These are phyloP conservation scores for Conus canariensis DNA, from an alignment of 2,888 invertebrate species.

Conservation along the genomic window DNA sequence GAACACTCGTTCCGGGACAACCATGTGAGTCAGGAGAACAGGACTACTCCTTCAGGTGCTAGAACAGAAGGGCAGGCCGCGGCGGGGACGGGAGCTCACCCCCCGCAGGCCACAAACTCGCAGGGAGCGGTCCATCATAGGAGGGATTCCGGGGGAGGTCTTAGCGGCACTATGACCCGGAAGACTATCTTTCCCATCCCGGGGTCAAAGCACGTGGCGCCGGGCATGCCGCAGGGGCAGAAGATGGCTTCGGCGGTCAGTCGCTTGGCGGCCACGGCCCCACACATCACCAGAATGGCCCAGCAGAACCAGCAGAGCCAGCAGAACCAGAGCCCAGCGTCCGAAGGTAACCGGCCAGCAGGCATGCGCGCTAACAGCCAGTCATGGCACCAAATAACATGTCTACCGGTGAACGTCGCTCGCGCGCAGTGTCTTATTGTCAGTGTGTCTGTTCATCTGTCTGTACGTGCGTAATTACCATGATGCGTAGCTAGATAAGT, in stretches of 20 bases:
- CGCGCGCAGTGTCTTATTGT: neutral
- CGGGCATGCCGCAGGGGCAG: neutral
- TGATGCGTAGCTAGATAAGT: neutral
- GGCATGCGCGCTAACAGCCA: too few relatives aligned
- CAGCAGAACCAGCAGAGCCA: slow-evolving; percentile 25
- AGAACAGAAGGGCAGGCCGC: neutral
- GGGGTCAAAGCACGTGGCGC: neutral
- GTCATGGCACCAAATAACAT: neutral
- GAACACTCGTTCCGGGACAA: slow-evolving; percentile 27
- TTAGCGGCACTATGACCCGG: neutral
- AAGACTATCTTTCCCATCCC: neutral
- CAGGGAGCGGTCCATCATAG: neutral
- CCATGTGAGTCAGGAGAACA: slow-evolving; percentile 12
- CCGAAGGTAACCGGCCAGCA: slow-evolving; percentile 17
- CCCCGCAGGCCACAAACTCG: neutral
- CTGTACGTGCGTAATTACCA: neutral
- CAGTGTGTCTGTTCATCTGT: neutral
- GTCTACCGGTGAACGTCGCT: neutral
- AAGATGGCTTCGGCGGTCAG: slow-evolving; percentile 32
- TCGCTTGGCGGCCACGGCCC: slow-evolving; percentile 33
- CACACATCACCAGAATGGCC: slow-evolving; percentile 24
- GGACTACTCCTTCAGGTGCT: slow-evolving; percentile 30
- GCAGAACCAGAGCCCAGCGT: slow-evolving; percentile 8
- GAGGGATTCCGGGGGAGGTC: neutral
- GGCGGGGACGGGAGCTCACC: neutral